Conservation (phyloP, 2,888 invertebrate genomes). For the Adelognathus sp. region DNA sequence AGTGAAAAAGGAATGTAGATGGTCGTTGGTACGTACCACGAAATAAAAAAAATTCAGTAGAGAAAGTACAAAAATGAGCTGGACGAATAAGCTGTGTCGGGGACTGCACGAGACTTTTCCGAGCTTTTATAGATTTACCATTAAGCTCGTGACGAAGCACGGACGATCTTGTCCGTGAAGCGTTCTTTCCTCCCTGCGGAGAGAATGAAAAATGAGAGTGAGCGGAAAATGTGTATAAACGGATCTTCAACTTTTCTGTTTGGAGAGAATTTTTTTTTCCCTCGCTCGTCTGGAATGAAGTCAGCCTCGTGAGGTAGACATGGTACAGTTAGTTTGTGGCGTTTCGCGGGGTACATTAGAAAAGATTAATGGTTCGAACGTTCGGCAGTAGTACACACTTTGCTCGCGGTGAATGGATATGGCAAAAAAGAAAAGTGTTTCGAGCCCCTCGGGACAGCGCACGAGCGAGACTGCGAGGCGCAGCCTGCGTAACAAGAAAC, state of each 20-base stretch:
- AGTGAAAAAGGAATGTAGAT: too few species aligned
- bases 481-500: not conserved
- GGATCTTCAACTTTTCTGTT: conserved; percentile 40
- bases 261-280: conserved; percentile 3
- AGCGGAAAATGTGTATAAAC: conserved; percentile 21
- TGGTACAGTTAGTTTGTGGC: conserved; percentile 18
- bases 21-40: not conserved
- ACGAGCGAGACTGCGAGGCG: not conserved
- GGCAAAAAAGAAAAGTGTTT: conserved; percentile 36
- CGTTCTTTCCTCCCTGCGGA: conserved; percentile 9
- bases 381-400: conserved; percentile 15
- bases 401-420: not conserved
- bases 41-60: conserved; percentile 25
- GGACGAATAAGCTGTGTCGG: not conserved
- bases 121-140: conserved; percentile 64
- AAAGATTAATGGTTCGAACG: conserved; percentile 50
- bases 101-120: conserved; percentile 22
- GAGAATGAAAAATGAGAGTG: conserved; percentile 12
- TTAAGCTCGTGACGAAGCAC: conserved; percentile 56
- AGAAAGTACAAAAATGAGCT: conserved; percentile 26
- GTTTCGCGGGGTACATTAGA: conserved; percentile 52
- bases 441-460: not conserved
- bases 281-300: conserved; percentile 25
- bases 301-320: conserved; percentile 19
- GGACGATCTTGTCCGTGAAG: conserved; percentile 52